Base-by-base conservation (phyloP, 2,113 vertebrate species). In the Otus sunia region DNA sequence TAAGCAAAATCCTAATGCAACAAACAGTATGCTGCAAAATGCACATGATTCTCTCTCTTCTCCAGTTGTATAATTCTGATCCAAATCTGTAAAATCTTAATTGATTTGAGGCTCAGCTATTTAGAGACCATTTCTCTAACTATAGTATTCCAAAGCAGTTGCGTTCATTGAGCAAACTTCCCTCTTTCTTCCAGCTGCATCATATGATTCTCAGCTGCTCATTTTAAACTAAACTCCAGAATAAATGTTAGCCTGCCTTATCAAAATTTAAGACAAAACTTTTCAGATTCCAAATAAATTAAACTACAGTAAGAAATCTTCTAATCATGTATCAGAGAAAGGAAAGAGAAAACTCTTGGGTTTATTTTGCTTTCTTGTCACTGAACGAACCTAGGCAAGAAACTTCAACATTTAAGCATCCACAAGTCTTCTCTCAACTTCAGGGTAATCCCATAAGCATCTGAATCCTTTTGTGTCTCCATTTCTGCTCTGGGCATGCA, bases 31-130 rank as follows among this genome's bases (percentile, higher is more conserved):
- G 37, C 17, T 90, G 62, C 27, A 86, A 93, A 88, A 86, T 64
- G 12, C 26, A 79, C 66, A 45, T 37, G 21, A 12, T 84, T 91
- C 37, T 75, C 10, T 62, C 26, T 77, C 56, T 83, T 86, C 23
- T 88, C n/a, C 39, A 9, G 3, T 56, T 74, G 30, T 74, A 71
- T 36, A 78, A 71, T 89, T 96, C 60, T 75, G 37, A 68, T 72
- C 79, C 21, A 92, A 92, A 84, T 84, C 34, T 88, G 26, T 30
- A 91, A 93, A 96, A 53, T 53, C 63, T 76, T 86, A 83, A 80
- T 34, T 92, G 71, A 73, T 86, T 88, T 90, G 50, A 67, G n/a
- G 16, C 39, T 74, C 21, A 83, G 58, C n/a, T 95, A 68, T 89
- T 91, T 74, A 84, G 56, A 79, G 25, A 72, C 36, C 25, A 47